phyloP scores from a whole-genome alignment of 2,888 invertebrate genomes.

The Apotomis turbidana region DNA sequence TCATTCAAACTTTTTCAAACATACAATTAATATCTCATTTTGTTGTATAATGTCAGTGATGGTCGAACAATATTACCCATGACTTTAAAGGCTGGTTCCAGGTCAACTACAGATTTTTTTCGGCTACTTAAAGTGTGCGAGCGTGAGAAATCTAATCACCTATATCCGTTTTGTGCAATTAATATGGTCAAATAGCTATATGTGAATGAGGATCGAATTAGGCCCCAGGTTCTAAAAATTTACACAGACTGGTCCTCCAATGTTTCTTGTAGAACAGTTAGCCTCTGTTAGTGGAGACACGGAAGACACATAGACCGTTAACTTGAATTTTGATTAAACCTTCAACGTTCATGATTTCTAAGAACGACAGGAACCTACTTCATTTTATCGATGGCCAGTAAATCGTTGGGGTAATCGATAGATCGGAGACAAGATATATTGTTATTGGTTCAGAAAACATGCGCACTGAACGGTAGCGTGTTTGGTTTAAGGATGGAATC shows the following conservation, averaged over 20 bases:
- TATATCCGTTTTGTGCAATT: too few species aligned
- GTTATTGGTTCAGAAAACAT: constrained; percentile 2
- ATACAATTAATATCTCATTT: too few species aligned
- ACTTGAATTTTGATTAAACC: constrained; percentile 18
- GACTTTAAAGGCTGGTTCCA: too few species aligned
- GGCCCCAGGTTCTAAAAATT: too few species aligned
- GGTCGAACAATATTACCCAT: too few species aligned
- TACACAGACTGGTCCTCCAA: background rate
- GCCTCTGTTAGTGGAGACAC: background rate
- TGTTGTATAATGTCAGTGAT: too few species aligned
- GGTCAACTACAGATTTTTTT: too few species aligned
- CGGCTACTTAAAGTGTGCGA: too few species aligned
- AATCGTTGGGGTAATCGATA: constrained; percentile 4
- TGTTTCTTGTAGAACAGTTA: background rate
- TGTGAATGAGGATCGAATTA: too few species aligned
- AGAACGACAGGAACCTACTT: constrained; percentile 3
- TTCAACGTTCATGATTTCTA: constrained; percentile 11
- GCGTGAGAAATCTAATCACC: too few species aligned
- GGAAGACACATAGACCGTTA: constrained; percentile 3
- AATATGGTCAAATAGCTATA: too few species aligned
- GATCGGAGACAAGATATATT: constrained; percentile 4
- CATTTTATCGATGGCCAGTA: constrained; percentile 5
- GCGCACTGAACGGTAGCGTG: background rate
- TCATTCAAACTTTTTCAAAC: too few species aligned
- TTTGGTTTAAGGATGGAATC: background rate